Base-by-base conservation (phyloP, 2,888 invertebrate species). In the Germaria angustata region DNA sequence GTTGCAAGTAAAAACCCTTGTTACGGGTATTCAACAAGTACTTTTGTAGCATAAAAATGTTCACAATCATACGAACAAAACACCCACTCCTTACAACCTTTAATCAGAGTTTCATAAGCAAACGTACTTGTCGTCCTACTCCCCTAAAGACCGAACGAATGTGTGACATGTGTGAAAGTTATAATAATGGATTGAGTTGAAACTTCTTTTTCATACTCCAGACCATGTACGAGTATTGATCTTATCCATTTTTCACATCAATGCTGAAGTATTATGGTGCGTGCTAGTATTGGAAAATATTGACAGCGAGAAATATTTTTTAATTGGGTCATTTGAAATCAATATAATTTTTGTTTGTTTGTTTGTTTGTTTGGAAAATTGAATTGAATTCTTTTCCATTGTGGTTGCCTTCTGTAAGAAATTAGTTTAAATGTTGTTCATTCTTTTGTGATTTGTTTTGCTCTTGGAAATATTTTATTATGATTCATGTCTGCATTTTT, bases 241-340 rank as follows among this genome's bases (percentile, higher is more conserved):
- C 32, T 34, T 63, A 53, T 24, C 34, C 15, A 41, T 4, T 15
- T 34, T 32, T 36, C 15, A 32, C 28, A 53, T 28, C 46, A 46
- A 15, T 20, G 28, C 9, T 28, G 1, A 36, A 4, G 17, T 9
- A 13, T 39, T 39, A 2, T 4, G 15, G 28, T n/a, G 8, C 6
- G 17, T 4, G 4, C 36, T 28, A 24, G 11, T 11, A 8, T 61
- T 20, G 17, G 0, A 65, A 59, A 39, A 20, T 41, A 20, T 32
- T 41, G 32, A 59, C 44, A 46, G n/a, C 49, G 9, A 51, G 32
- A n/a, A 15, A 22, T 22, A 1, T 8, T 3, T 15, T 55, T 41
- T 77, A 61, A 79, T 17, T 49, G 79, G 65, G 65, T 59, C 71
- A 71, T 71, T 71, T 65, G 32, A 78, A 78, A 71, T 71, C 59